These are phyloP conservation scores for Leptobrachium ailaonicum DNA, from an alignment of 2,113 vertebrate genomes.

Conservation along the genomic window DNA sequence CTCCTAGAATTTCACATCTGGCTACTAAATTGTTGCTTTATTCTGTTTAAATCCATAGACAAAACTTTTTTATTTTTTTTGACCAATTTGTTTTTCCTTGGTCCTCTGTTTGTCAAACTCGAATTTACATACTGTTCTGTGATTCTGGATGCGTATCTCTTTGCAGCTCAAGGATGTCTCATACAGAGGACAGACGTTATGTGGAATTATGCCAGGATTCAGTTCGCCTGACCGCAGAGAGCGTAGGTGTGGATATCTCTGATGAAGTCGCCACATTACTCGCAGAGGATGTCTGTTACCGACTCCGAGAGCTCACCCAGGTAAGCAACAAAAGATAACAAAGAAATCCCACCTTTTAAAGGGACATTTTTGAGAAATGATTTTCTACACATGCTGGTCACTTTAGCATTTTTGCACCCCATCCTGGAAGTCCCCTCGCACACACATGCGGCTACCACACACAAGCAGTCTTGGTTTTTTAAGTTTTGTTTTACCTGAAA, in stretches of 20 bases:
- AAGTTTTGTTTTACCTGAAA: no score
- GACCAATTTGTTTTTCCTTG: no score
- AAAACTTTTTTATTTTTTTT: no score
- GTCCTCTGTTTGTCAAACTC: no score
- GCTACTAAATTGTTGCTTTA: no score
- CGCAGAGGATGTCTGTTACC: conserved; percentile 89
- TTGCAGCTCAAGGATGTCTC: conserved; percentile 69
- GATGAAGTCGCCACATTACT: conserved; percentile 83
- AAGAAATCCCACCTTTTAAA: background rate
- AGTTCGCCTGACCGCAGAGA: conserved; percentile 84
- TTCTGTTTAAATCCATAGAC: background rate
- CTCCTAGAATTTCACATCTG: no score
- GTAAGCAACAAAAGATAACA: conserved; percentile 54
- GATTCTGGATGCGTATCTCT: background rate
- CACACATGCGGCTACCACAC: no score
- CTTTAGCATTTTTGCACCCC: no score
- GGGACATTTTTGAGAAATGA: background rate
- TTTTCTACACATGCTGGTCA: no score
- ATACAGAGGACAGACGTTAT: conserved; percentile 86
- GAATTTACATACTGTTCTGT: no score
- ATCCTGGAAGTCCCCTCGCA: no score
- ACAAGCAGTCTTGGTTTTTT: no score
- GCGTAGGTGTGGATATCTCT: conserved; percentile 78
- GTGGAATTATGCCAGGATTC: conserved; percentile 88
- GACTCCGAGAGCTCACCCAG: conserved; percentile 85